Evolutionary conservation across 2,888 invertebrate species (phyloP).

Genomic region (Drosophila niveifrons): DNA sequence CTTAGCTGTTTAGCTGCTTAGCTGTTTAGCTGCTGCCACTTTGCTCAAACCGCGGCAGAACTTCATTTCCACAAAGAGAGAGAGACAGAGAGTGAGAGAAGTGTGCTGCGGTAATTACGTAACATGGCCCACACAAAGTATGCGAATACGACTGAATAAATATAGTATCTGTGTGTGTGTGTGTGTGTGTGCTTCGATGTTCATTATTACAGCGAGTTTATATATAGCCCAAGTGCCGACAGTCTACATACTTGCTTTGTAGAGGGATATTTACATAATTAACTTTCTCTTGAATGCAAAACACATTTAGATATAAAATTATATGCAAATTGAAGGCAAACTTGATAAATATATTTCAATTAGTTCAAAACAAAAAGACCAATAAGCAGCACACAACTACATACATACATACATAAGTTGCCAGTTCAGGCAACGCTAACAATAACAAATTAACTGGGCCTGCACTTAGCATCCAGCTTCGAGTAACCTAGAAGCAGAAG

Average conservation of each 20-base stretch:
- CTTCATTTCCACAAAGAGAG: constrained; percentile 40
- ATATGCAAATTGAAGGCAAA: constrained; percentile 71
- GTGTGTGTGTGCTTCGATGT: not conserved
- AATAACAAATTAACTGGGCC: constrained; percentile 74
- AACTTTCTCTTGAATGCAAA: constrained; percentile 32
- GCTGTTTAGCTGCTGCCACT: constrained; percentile 29
- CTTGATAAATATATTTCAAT: constrained; percentile 75
- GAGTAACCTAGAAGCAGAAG: not conserved
- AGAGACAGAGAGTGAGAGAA: constrained; percentile 26
- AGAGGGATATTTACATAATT: constrained; percentile 25
- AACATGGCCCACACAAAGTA: constrained; percentile 6
- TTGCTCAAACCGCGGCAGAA: constrained; percentile 9
- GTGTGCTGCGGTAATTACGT: constrained; percentile 45
- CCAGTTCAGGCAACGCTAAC: constrained; percentile 57
- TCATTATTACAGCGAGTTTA: not conserved
- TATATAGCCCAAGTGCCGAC: not conserved
- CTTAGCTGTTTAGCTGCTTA: constrained; percentile 10
- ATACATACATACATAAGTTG: no score
- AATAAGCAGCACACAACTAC: constrained; percentile 1
- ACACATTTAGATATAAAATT: constrained; percentile 41
- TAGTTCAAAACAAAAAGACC: constrained; percentile 31
- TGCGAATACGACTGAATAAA: not conserved
- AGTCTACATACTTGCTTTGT: not conserved
- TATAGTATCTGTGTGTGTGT: no score
- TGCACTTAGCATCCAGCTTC: constrained; percentile 24